These are phyloP conservation scores for Serranus cabrilla DNA, from an alignment of 2,797 vertebrate species.

Conservation along the genomic window DNA sequence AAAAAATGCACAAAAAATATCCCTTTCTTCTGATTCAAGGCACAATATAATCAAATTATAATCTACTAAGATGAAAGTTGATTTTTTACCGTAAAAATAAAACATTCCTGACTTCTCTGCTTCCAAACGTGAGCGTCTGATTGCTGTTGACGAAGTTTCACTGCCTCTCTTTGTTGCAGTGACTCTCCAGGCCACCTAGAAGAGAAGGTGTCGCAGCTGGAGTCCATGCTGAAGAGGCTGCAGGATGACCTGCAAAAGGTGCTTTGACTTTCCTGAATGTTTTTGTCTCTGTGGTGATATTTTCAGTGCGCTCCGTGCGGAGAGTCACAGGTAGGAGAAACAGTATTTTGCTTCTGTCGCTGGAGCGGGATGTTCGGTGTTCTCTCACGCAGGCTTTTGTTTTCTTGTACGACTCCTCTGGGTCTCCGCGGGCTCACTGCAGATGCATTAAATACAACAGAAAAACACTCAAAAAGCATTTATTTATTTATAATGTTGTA, in stretches of 20 bases:
- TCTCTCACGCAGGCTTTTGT: conserved; percentile 51
- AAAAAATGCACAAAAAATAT: too few relatives aligned
- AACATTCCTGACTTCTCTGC: too few relatives aligned
- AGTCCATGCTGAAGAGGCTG: conserved; percentile 91
- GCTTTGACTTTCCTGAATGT: conserved; percentile 80
- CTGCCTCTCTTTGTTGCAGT: conserved; percentile 74
- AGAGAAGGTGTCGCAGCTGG: conserved; percentile 93
- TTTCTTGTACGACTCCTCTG: conserved; percentile 33
- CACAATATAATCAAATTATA: too few relatives aligned
- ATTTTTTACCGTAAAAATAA: too few relatives aligned
- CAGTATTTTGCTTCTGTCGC: conserved; percentile 48
- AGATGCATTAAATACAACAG: conserved; percentile 40
- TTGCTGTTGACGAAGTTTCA: conserved; percentile 37
- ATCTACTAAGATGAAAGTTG: too few relatives aligned
- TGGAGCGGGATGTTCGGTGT: conserved; percentile 42
- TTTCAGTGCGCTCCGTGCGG: conserved; percentile 58
- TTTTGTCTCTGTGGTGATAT: conserved; percentile 52
- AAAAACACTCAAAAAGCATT: conserved; percentile 55
- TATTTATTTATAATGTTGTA: conserved; percentile 57
- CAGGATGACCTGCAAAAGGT: conserved; percentile 95
- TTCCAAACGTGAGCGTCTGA: too few relatives aligned
- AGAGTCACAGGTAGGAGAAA: conserved; percentile 64
- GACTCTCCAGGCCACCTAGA: conserved; percentile 88
- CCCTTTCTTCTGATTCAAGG: too few relatives aligned
- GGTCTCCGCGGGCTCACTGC: conserved; percentile 44